Base-by-base conservation (phyloP, 2,797 vertebrate species). In the Anisognathus igniventris region DNA sequence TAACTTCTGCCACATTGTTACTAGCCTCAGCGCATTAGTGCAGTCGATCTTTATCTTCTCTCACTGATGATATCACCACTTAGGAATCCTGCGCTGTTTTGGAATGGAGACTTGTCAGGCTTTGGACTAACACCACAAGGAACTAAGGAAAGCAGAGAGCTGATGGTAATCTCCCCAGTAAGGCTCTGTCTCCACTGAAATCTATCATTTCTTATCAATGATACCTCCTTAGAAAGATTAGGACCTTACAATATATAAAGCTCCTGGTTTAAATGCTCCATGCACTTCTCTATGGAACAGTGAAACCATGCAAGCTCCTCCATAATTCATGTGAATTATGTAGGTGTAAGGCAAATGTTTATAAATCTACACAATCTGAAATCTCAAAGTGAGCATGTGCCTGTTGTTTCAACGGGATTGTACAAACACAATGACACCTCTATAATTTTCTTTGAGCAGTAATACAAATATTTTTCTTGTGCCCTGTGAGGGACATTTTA, bases 31-130 rank as follows among this genome's bases (percentile, higher is more conserved):
- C 81, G 91, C 85, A 96, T 82, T 76, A 93, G 66, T 93, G 95
- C 82, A 80, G 88, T 82, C 65, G 87, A 97, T 97, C 77, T 88
- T 92, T 95, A 97, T 97, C 96, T 94, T 31, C 78, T 85, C 74
- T 82, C 65, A 74, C 78, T 74, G 93, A 97, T 97, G 96, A 97
- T 95, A 97, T 96, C 96, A 97, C 66, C 72, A 58, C 81, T 88
- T 61, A 79, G 81, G 88, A 90, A 97, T 96, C 90, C 62, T 14
- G n/a, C 50, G 67, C 91, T 93, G 95, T 86, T 90, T 18, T 82
- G 91, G 92, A 94, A 96, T 65, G 74, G 90, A 87, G 85, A 95
- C 79, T 60, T 24, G 71, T 92, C 87, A 94, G 88, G 71, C 62
- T 94, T 70, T 75, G 67, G 75, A 90, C 83, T 91, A 95, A 92